phyloP scores from a whole-genome alignment of 2,888 invertebrate species.

The Polymixis lichenea region DNA sequence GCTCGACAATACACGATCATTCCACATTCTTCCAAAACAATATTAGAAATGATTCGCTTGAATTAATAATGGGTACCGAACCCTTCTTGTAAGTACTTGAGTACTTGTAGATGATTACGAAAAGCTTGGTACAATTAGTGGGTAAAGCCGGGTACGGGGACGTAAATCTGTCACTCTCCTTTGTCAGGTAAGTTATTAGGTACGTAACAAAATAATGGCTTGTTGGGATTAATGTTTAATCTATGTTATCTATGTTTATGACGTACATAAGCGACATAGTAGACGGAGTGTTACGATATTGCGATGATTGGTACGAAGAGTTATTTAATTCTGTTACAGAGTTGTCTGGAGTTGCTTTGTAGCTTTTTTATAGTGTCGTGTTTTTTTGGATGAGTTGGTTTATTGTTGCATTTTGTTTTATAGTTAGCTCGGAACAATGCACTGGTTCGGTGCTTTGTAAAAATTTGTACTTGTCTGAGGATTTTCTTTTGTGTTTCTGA shows the following conservation, averaged over 20 bases:
- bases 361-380: slow-evolving; percentile 13
- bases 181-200: slow-evolving; percentile 68
- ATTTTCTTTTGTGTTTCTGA: slow-evolving; percentile 15
- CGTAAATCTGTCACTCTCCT: slow-evolving; percentile 63
- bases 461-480: background rate
- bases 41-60: slow-evolving; percentile 56
- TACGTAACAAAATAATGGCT: slow-evolving; percentile 65
- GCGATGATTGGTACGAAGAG: slow-evolving; percentile 57
- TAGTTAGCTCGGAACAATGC: slow-evolving; percentile 30
- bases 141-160: slow-evolving; percentile 54
- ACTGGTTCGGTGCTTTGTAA: slow-evolving; percentile 8
- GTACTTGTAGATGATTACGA: slow-evolving; percentile 57
- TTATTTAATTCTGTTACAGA: slow-evolving; percentile 54
- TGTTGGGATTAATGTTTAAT: slow-evolving; percentile 67
- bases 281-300: slow-evolving; percentile 38
- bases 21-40: slow-evolving; percentile 55
- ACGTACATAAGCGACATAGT: slow-evolving; percentile 64
- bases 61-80: slow-evolving; percentile 53
- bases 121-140: slow-evolving; percentile 64
- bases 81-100: slow-evolving; percentile 54
- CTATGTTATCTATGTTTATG: slow-evolving; percentile 70
- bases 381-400: slow-evolving; percentile 14
- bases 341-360: slow-evolving; percentile 44
- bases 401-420: slow-evolving; percentile 29
- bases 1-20: slow-evolving; percentile 32